phyloP scores from a whole-genome alignment of 1,140 invertebrate species.

The Halesus radiatus region DNA sequence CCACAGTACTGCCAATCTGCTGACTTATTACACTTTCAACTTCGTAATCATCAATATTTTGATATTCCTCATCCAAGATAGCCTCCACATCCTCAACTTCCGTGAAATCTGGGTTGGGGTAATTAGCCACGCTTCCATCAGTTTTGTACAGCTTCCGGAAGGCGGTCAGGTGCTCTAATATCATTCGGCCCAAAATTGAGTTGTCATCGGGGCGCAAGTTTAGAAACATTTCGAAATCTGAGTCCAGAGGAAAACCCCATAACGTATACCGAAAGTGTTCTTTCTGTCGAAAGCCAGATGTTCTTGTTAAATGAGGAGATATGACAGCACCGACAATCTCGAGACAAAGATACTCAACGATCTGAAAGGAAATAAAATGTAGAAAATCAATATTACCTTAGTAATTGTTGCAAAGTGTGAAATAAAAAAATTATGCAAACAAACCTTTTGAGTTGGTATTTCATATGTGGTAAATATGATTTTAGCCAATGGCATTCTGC shows the following conservation, averaged over 20 bases:
- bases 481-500: constrained; percentile 67
- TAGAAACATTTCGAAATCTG: constrained; percentile 71
- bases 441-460: constrained; percentile 64
- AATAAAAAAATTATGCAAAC: constrained; percentile 20
- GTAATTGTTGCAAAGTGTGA: background rate
- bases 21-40: constrained; percentile 58
- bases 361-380: constrained; percentile 61
- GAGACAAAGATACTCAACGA: constrained; percentile 71
- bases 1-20: constrained; percentile 30
- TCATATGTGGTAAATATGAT: constrained; percentile 68
- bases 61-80: constrained; percentile 66
- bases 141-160: constrained; percentile 69
- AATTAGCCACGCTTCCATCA: constrained; percentile 34
- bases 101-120: background rate
- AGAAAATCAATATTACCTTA: background rate
- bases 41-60: constrained; percentile 65
- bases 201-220: constrained; percentile 72
- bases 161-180: constrained; percentile 69
- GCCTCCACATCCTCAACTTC: constrained; percentile 61
- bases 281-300: constrained; percentile 66
- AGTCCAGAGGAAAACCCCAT: constrained; percentile 73
- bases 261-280: constrained; percentile 70
- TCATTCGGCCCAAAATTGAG: constrained; percentile 70
- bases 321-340: constrained; percentile 70
- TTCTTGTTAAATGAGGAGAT: constrained; percentile 67